Percentiles rank a stretch among this genome's conserved stretches.
phyloP scores from a whole-genome alignment of 2,113 vertebrate species.

The Taxidea taxus region DNA sequence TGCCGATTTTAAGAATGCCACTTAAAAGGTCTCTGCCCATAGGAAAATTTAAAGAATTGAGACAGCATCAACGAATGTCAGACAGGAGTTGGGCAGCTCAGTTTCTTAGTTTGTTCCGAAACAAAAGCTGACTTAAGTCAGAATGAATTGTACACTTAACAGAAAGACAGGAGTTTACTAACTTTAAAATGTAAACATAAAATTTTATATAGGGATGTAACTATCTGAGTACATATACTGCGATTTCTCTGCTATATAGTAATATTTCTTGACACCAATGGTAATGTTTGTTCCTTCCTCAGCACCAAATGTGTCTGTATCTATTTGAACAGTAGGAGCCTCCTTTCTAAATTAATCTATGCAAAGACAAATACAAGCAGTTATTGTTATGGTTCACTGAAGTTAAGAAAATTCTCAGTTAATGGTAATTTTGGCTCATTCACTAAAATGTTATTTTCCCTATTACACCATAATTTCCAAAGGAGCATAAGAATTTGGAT shows the following conservation, averaged over 20 bases:
- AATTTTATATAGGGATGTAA: conserved; percentile 79
- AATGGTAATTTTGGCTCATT: conserved; percentile 67
- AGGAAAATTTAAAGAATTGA: conserved; percentile 30
- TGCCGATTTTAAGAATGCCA: conserved; percentile 65
- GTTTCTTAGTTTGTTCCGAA: conserved; percentile 62
- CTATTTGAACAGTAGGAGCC: conserved; percentile 62
- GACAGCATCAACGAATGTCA: neutral
- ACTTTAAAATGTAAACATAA: conserved; percentile 82
- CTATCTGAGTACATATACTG: conserved; percentile 71
- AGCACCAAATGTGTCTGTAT: conserved; percentile 63
- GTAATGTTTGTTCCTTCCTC: conserved; percentile 68
- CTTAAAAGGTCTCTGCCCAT: conserved; percentile 59
- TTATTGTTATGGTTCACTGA: conserved; percentile 52
- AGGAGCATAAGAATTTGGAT: conserved; percentile 35
- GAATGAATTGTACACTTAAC: conserved; percentile 65
- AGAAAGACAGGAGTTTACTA: conserved; percentile 73
- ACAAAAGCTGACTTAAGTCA: conserved; percentile 68
- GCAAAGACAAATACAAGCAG: conserved; percentile 54
- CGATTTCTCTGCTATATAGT: conserved; percentile 77
- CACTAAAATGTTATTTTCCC: conserved; percentile 46
- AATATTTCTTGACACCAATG: conserved; percentile 73
- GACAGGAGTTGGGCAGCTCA: conserved; percentile 53
- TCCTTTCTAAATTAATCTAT: conserved; percentile 54
- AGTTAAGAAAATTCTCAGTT: conserved; percentile 54
- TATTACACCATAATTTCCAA: conserved; percentile 60